Evolutionary conservation across 2,888 invertebrate genomes (phyloP), one percentile per base, ranked within the genome.

Genomic region (Trissoscelio sp.): DNA sequence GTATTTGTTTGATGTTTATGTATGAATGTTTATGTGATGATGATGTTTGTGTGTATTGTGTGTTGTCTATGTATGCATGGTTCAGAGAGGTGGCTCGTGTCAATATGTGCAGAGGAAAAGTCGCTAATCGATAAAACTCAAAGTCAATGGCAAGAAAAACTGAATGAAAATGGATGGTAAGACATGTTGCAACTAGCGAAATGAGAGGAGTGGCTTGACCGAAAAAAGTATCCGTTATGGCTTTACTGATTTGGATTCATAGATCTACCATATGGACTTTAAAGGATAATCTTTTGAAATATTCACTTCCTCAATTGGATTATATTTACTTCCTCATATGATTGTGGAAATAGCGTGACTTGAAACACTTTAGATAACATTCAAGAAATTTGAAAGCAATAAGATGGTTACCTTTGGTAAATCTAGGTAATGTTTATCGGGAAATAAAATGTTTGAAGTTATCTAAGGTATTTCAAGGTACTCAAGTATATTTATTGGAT

Each of bases 31-130:
- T 78, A 60, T 48, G 48, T 67, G 66, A 20, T 14, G 73, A 51
- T 44, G 62, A 51, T 77, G 66, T 48, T 6, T 0, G 31, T 31
- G 31, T 37, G 37, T 9, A n/a, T n/a, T n/a, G 0, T n/a, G 37
- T 37, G 3, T 80, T 51, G 46, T 74, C 12, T 37, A 48, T 55
- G 57, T 46, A 28, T 51, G 28, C 12, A n/a, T 42, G 39, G 37
- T 39, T n/a, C 55, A 69, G 14, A 28, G 14, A 62, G 18, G 16
- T 67, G 60, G 53, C 18, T 78, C 60, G 64, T 81, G 82, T 79
- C 78, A 82, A 77, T 60, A 73, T 79, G 69, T 77, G 69, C 60
- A 66, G 75, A 81, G 80, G 80, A 81, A 83, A 79, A 83, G 70
- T 78, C 70, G 79, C 75, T 75, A 81, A 79, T 75, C 24, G 78